Base-by-base conservation (phyloP, 2,113 vertebrate genomes). In the Heterochromis multidens region DNA sequence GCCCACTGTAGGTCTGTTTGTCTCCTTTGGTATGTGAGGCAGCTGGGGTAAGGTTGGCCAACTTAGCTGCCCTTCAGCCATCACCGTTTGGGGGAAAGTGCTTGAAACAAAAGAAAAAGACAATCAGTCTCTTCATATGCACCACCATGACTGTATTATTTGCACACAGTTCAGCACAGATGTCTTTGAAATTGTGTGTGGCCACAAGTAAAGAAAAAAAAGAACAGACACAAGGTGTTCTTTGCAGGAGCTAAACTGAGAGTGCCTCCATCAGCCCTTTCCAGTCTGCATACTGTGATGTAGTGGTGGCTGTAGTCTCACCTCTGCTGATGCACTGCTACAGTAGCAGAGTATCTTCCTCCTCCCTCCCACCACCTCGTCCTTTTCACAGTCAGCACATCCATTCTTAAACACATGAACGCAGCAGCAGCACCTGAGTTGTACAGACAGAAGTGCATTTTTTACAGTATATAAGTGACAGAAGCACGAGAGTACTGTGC, bases 321-420 rank as follows among this genome's bases (percentile, higher is more conserved):
- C 91, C 92, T 91, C 87, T 91, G 88, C 88, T 93, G 92, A 93
- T 93, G 94, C 94, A 92, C 90, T 86, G 91, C 91, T 93, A 91
- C 94, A 93, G 87, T 61, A 91, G 89, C 85, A 79, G 33, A 76
- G 67, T 81, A 84, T 78, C 83, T 89, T 81, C 85, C 81, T 82
- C 80, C 76, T 23, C 43, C 33, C 5, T 67, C 27, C 82, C 83
- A 37, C 35, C 21, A 56, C 81, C 76, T 23, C 29, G 59, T 27
- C 61, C 83, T 87, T 43, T 81, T 86, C 79, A 81, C 83, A 90
- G 90, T 94, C 90, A 93, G 89, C 91, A 90, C 90, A 92, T 93
- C 86, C 92, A 93, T 92, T 91, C 89, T 89, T 90, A 90, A 95
- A 93, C 86, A 90, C 80, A 91, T 29, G 72, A 89, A 88, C 87